Percentiles rank a stretch among this genome's conserved stretches.
phyloP scores from a whole-genome alignment of 2,113 vertebrate genomes.

The Entosphenus tridentatus region DNA sequence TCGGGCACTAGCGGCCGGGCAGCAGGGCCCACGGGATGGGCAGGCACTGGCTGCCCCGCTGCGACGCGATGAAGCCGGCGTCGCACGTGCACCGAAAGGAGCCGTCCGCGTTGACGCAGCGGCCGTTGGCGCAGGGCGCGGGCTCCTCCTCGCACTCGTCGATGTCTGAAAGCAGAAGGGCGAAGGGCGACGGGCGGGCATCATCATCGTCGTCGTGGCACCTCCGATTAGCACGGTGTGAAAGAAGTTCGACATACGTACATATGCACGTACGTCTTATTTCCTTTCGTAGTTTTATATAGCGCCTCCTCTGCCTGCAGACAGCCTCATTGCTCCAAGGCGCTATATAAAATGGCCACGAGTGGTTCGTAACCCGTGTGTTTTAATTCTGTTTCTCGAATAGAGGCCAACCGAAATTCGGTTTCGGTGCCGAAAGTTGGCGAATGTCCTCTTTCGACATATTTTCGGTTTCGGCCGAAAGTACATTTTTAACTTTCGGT shows the following conservation, averaged over 20 bases:
- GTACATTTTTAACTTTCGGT: no score
- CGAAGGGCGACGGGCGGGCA: not conserved
- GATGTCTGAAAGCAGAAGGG: constrained; percentile 27
- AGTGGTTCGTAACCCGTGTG: no score
- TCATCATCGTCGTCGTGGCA: not conserved
- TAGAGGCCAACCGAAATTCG: no score
- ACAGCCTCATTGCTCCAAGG: not conserved
- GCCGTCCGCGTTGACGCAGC: constrained; percentile 60
- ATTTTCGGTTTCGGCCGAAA: no score
- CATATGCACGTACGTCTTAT: not conserved
- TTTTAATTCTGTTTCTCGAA: no score
- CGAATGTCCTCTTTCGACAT: no score
- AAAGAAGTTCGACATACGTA: not conserved
- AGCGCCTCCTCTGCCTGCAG: not conserved
- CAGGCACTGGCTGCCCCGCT: constrained; percentile 29
- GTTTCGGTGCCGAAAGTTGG: no score
- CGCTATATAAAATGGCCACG: no score
- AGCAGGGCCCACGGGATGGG: constrained; percentile 14
- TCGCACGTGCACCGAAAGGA: constrained; percentile 68
- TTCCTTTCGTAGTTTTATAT: not conserved
- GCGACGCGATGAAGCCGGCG: constrained; percentile 30
- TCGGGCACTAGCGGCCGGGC: no score
- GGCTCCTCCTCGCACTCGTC: constrained; percentile 49
- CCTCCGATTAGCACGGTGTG: not conserved
- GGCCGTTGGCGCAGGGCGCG: constrained; percentile 46